phyloP scores from a whole-genome alignment of 2,888 invertebrate species.

The Craniophora ligustri region DNA sequence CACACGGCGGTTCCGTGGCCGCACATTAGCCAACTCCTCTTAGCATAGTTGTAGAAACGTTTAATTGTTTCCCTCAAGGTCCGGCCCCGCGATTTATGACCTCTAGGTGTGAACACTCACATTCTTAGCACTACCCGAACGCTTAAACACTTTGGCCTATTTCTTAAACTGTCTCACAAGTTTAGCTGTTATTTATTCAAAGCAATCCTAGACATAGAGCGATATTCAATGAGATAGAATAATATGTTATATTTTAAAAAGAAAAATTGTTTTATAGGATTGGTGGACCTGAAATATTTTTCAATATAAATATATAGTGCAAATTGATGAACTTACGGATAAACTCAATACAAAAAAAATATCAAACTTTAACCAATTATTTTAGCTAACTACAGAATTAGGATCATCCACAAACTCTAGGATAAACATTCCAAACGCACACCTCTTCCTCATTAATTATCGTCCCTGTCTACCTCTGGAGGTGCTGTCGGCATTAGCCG shows the following conservation, averaged over 20 bases:
- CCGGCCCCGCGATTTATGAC: conserved; percentile 51
- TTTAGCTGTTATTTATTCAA: conserved; percentile 16
- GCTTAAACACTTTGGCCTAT: conserved; percentile 21
- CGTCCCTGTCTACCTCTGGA: conserved; percentile 32
- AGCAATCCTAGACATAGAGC: conserved; percentile 4
- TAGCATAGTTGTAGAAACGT: conserved; percentile 53
- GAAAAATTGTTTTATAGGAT: too few species aligned
- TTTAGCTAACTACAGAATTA: too few species aligned
- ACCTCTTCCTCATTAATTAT: conserved; percentile 38
- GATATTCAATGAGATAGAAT: not conserved
- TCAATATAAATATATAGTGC: too few species aligned
- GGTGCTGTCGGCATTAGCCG: conserved; percentile 24
- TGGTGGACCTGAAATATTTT: too few species aligned
- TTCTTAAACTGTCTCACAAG: conserved; percentile 31
- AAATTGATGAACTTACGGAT: too few species aligned
- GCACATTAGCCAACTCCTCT: conserved; percentile 24
- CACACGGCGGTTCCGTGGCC: conserved; percentile 16
- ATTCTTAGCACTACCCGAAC: conserved; percentile 29
- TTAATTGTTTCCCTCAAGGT: conserved; percentile 55
- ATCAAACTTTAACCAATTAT: too few species aligned
- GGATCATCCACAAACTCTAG: too few species aligned
- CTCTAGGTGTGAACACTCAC: conserved; percentile 46
- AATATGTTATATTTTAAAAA: too few species aligned
- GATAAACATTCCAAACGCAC: conserved; percentile 7
- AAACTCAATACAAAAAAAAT: too few species aligned